These are phyloP conservation scores for Blennius ocellaris DNA, from an alignment of 2,113 vertebrate species.

Conservation along the genomic window DNA sequence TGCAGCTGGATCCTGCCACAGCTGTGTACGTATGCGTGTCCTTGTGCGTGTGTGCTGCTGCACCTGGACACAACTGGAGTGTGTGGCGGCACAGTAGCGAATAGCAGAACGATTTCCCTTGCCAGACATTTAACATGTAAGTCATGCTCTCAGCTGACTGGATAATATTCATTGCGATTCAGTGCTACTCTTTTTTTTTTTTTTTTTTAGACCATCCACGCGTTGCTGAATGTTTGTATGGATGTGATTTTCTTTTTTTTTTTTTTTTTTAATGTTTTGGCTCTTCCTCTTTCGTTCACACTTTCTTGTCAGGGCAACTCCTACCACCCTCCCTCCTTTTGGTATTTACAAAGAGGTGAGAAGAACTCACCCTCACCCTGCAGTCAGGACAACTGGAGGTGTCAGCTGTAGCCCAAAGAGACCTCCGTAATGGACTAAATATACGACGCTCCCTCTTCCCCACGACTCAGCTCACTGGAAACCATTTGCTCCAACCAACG, in stretches of 20 bases:
- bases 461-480: constrained; percentile 19
- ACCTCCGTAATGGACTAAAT: constrained; percentile 68
- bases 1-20: constrained; percentile 75
- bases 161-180: constrained; percentile 53
- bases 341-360: constrained; percentile 43
- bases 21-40: constrained; percentile 47
- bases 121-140: constrained; percentile 61
- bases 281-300: constrained; percentile 7
- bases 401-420: constrained; percentile 69
- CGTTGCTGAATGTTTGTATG: constrained; percentile 2
- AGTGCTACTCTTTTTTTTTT: constrained; percentile 33
- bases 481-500: constrained; percentile 39
- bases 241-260: constrained; percentile 17
- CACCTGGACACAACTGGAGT: constrained; percentile 71
- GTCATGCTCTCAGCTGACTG: constrained; percentile 41
- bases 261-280: background rate
- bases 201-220: constrained; percentile 28
- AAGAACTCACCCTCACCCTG: constrained; percentile 32
- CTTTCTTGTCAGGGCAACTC: constrained; percentile 9
- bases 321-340: constrained; percentile 7
- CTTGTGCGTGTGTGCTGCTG: constrained; percentile 37
- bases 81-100: constrained; percentile 68
- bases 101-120: constrained; percentile 49
- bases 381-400: constrained; percentile 65
- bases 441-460: constrained; percentile 46